These are phyloP conservation scores for Spea hammondii DNA, from an alignment of 2,797 vertebrate genomes.

Conservation along the genomic window DNA sequence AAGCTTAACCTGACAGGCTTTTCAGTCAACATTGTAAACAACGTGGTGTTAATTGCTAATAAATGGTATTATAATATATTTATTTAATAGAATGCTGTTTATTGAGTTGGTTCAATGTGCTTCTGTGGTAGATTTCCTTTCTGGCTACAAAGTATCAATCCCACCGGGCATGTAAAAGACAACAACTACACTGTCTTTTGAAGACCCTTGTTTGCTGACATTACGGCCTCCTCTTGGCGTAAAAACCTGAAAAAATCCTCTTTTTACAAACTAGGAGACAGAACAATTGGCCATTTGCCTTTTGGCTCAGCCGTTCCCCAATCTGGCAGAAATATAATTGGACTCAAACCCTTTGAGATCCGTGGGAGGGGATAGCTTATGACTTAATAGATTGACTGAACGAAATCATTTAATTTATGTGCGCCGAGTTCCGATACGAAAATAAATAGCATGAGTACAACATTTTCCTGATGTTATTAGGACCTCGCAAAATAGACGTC, in stretches of 20 bases:
- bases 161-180: constrained; percentile 30
- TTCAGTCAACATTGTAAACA: too few relatives aligned
- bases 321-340: constrained; percentile 45
- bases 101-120: constrained; percentile 11
- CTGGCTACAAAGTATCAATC: constrained; percentile 38
- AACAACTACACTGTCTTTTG: constrained; percentile 27
- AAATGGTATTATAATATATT: too few relatives aligned
- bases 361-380: constrained; percentile 11
- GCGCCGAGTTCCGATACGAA: constrained; percentile 23
- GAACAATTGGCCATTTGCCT: constrained; percentile 49
- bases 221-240: constrained; percentile 39
- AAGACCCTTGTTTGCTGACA: constrained; percentile 30
- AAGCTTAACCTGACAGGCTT: too few relatives aligned
- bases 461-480: constrained; percentile 40
- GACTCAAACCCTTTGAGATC: constrained; percentile 22
- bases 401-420: constrained; percentile 26
- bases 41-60: too few relatives aligned
- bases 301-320: constrained; percentile 21
- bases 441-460: constrained; percentile 39
- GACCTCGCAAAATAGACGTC: constrained; percentile 14
- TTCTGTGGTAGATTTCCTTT: constrained; percentile 34
- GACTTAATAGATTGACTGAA: constrained; percentile 24
- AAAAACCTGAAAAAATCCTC: constrained; percentile 23
- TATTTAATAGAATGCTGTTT: constrained; percentile 25
- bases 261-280: constrained; percentile 38